Base-by-base conservation (phyloP, 1,140 invertebrate species). In the Vollenhovia emeryi region DNA sequence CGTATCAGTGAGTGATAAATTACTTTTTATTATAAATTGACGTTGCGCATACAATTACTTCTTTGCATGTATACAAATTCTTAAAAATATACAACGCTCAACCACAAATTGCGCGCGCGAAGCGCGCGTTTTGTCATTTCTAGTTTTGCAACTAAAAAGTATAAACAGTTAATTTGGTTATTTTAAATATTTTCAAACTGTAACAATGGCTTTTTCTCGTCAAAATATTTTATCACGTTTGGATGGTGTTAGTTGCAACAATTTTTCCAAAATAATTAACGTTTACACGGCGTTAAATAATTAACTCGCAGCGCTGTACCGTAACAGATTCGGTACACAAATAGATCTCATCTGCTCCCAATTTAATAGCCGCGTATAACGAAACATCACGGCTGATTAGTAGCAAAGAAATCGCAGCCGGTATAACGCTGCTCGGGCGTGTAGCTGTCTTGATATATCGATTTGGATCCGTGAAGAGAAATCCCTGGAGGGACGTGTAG, bases 291-390 rank as follows among this genome's bases (percentile, higher is more conserved):
- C 3, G 7, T 64, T 80, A 55, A 36, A 33, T 33, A n/a, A n/a
- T 9, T 40, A 71, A 45, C 18, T 21, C 11, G 27, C 30, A 15
- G 11, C 30, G 30, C 21, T 55, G 4, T 50, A 68, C n/a, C 33
- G 45, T 88, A 88, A 86, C 50, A 62, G 71, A 86, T 55, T 89
- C 43, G 33, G 82, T 75, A 75, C 85, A 36, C 66, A 89, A 89
- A 89, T 89, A 89, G 60, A 88, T 84, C 52, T 76, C 33, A 89
- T 84, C 79, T 85, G 79, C 43, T 57, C 73, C 7, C 27, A 33
- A 69, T 80, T 13, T 69, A 74, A 74, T 80, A 80, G 45, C 15
- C 66, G 57, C 52, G 24, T 74, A 13, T 59, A 30, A 62, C 60
- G 24, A 64, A 59, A 21, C 27, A n/a, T 40, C 9, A 33, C n/a